Conservation (phyloP, 2,888 invertebrate genomes). For the Rapana venosa region DNA sequence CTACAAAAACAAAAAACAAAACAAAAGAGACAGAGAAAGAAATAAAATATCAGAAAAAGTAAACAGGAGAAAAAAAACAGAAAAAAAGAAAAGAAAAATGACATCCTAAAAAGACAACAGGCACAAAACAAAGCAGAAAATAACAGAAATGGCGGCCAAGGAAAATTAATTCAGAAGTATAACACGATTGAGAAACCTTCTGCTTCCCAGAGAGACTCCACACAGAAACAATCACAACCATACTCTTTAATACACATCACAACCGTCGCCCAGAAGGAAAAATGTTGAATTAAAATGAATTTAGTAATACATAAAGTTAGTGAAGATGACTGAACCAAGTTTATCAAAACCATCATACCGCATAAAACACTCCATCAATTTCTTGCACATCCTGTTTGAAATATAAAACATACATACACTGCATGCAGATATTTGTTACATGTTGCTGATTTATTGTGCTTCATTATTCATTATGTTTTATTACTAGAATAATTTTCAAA, state of each 20-base stretch:
- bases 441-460: too few relatives aligned
- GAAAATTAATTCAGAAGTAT: too few relatives aligned
- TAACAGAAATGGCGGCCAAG: background rate
- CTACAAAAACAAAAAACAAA: background rate
- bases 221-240: too few relatives aligned
- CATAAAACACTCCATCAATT: slow-evolving; percentile 8
- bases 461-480: too few relatives aligned
- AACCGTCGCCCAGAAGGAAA: background rate
- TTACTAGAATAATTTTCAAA: too few relatives aligned
- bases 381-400: background rate
- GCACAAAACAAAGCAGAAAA: background rate
- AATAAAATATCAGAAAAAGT: background rate
- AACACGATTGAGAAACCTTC: too few relatives aligned
- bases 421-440: background rate
- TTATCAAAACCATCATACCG: slow-evolving; percentile 8
- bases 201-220: too few relatives aligned
- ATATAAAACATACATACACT: background rate
- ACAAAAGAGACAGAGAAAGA: background rate
- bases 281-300: background rate
- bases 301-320: background rate
- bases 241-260: too few relatives aligned
- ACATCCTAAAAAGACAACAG: background rate
- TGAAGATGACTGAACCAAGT: background rate
- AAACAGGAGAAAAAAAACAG: background rate
- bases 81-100: background rate